Conservation (phyloP, 2,888 invertebrate species). For the Cheilosia scutellata region DNA sequence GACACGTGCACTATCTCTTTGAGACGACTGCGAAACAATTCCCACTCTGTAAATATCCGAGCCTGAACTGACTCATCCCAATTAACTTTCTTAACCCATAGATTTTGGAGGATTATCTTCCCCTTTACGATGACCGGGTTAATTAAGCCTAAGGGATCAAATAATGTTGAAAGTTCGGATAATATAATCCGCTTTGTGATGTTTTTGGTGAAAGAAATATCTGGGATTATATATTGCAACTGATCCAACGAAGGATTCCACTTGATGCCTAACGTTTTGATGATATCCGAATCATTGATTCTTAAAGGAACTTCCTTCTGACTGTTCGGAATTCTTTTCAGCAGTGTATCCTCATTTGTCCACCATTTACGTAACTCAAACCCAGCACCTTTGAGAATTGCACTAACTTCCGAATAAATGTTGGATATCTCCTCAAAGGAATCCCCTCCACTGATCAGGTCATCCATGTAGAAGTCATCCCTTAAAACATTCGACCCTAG, state of each 20-base stretch:
- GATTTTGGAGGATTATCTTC: background rate
- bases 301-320: background rate
- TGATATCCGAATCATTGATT: conserved; percentile 52
- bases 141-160: too few species aligned
- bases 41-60: background rate
- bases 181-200: background rate
- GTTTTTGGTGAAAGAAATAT: background rate
- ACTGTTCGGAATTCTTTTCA: background rate
- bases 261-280: conserved; percentile 49
- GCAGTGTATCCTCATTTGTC: background rate
- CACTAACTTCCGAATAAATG: background rate
- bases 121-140: background rate
- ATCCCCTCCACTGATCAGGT: background rate
- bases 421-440: background rate
- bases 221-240: background rate
- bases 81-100: background rate
- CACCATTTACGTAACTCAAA: background rate
- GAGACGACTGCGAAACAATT: background rate
- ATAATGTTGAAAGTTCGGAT: background rate
- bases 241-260: background rate
- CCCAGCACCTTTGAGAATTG: background rate
- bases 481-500: too few species aligned
- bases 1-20: background rate
- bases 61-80: background rate
- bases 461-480: too few species aligned